Percentiles rank a stretch among this genome's conserved stretches.
Conservation (phyloP, 2,888 invertebrate genomes). For the Amphipyra berbera region DNA sequence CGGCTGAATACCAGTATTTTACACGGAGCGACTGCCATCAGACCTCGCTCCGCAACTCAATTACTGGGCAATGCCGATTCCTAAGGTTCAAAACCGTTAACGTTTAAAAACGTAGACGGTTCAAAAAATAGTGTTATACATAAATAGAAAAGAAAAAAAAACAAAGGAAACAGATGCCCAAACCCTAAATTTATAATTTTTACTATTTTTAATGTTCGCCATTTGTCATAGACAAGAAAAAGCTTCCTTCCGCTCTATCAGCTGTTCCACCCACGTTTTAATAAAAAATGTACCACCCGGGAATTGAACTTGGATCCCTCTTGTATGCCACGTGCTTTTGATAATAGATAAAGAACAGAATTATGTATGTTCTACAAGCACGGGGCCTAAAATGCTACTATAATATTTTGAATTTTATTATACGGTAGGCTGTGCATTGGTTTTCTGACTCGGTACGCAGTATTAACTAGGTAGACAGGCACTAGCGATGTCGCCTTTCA, state of each 20-base stretch:
- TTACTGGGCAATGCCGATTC: too few relatives aligned
- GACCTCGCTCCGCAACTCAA: too few relatives aligned
- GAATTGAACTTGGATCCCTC: slow-evolving; percentile 36
- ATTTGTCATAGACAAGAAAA: slow-evolving; percentile 37
- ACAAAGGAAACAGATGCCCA: slow-evolving; percentile 10
- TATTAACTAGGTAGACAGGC: too few relatives aligned
- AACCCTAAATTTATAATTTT: slow-evolving; percentile 2
- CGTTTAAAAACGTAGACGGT: too few relatives aligned
- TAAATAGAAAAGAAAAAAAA: slow-evolving; percentile 1
- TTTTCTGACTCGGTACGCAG: too few relatives aligned
- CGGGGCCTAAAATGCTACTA: background rate
- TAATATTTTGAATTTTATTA: slow-evolving; percentile 10
- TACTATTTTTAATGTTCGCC: slow-evolving; percentile 5
- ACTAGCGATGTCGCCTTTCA: too few relatives aligned
- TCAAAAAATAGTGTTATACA: background rate
- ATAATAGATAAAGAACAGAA: slow-evolving; percentile 19
- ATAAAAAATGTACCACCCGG: slow-evolving; percentile 51
- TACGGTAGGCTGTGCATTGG: too few relatives aligned
- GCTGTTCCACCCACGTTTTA: slow-evolving; percentile 43
- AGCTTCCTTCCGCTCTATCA: slow-evolving; percentile 56
- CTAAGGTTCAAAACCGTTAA: too few relatives aligned
- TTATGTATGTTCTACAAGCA: background rate
- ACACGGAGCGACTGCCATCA: too few relatives aligned
- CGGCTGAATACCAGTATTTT: too few relatives aligned
- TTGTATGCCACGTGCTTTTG: slow-evolving; percentile 39